phyloP scores from a whole-genome alignment of 2,888 invertebrate species.

The Phaedon cochleariae region DNA sequence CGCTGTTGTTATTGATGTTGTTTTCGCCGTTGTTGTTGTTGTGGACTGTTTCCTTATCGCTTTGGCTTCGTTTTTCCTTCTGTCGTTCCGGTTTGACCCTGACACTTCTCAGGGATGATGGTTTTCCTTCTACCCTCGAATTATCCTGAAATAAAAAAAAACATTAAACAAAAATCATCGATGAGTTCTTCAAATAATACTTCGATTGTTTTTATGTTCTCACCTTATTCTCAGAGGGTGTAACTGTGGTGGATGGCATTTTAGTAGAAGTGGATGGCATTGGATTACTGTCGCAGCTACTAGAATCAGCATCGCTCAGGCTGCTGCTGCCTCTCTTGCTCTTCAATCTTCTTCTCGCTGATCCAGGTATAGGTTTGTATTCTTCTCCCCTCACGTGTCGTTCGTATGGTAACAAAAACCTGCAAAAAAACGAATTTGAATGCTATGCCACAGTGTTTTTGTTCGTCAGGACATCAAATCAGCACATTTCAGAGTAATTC shows the following conservation, averaged over 20 bases:
- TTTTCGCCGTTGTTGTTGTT: conserved; percentile 37
- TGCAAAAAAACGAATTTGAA: too few relatives aligned
- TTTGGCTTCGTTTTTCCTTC: conserved; percentile 51
- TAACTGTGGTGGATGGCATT: conserved; percentile 37
- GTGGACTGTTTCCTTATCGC: conserved; percentile 38
- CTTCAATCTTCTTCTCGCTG: conserved; percentile 58
- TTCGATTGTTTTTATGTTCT: not conserved
- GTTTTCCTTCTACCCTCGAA: conserved; percentile 58
- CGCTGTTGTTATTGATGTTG: conserved; percentile 38
- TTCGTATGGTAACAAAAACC: conserved; percentile 75
- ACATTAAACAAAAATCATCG: not conserved
- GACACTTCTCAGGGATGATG: conserved; percentile 70
- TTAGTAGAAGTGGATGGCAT: conserved; percentile 49
- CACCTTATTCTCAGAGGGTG: conserved; percentile 51
- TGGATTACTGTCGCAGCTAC: conserved; percentile 51
- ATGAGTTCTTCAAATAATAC: not conserved
- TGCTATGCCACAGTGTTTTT: too few relatives aligned
- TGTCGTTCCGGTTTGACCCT: conserved; percentile 71
- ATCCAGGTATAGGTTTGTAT: conserved; percentile 61
- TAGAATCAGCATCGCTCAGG: conserved; percentile 55
- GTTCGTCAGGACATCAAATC: too few relatives aligned
- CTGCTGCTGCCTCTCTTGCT: conserved; percentile 56
- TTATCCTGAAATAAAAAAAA: conserved; percentile 45
- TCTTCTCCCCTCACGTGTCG: conserved; percentile 66
- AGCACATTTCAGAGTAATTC: too few relatives aligned